Evolutionary conservation across 2,888 invertebrate species (phyloP).

Genomic region (Chironomus riparius): DNA sequence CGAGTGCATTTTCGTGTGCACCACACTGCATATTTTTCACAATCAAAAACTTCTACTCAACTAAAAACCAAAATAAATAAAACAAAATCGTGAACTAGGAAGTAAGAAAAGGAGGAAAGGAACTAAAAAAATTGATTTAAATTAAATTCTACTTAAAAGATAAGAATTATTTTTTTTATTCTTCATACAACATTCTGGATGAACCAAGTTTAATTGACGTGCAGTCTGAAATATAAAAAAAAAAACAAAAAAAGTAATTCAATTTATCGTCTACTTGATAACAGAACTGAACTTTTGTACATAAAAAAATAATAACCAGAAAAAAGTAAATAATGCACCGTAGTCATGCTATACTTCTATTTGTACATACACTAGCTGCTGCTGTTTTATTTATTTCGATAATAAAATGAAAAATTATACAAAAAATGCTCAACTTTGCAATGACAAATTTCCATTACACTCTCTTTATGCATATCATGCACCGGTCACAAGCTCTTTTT

Average conservation of each 20-base stretch:
- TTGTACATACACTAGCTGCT: not conserved
- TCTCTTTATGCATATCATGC: too few species aligned
- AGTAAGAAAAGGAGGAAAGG: not conserved
- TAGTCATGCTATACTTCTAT: not conserved
- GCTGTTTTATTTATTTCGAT: not conserved
- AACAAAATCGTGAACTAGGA: not conserved
- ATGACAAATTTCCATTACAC: too few species aligned
- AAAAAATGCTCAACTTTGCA: too few species aligned
- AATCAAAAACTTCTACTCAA: too few species aligned
- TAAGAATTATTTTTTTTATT: not conserved
- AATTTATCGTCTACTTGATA: not conserved
- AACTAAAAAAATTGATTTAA: not conserved
- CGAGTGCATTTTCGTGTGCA: too few species aligned
- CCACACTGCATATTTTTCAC: too few species aligned
- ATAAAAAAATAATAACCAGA: not conserved
- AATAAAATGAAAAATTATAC: too few species aligned
- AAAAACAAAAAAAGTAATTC: not conserved
- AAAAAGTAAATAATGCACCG: not conserved
- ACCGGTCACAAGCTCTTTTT: too few species aligned
- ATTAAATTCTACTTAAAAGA: not conserved
- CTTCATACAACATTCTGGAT: not conserved
- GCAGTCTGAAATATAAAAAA: not conserved
- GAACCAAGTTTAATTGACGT: not conserved
- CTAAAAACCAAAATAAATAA: not conserved
- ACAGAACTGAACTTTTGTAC: not conserved